These are phyloP conservation scores for Trileptium ribeirensis DNA, from an alignment of 2,888 invertebrate species.

Conservation along the genomic window DNA sequence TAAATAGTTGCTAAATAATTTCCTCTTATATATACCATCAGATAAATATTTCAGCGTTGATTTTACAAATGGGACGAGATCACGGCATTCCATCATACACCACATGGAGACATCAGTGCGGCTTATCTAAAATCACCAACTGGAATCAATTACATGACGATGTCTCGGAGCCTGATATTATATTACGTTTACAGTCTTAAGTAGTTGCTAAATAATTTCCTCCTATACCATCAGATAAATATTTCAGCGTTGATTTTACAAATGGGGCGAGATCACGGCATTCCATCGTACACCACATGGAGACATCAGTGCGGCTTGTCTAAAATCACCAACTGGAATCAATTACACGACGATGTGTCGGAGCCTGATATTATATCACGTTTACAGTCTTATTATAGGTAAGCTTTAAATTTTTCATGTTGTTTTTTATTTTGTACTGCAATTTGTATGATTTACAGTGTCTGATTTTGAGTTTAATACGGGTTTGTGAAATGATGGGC, in stretches of 20 bases:
- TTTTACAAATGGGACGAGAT: constrained; percentile 47
- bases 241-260: constrained; percentile 44
- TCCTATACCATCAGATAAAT: no score
- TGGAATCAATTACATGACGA: constrained; percentile 30
- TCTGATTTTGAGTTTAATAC: not conserved
- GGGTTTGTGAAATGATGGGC: no score
- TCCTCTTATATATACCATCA: no score
- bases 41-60: constrained; percentile 41
- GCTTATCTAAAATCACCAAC: constrained; percentile 19
- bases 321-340: constrained; percentile 19
- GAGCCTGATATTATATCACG: constrained; percentile 25
- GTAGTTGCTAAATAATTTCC: no score
- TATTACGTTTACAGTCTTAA: constrained; percentile 31
- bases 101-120: constrained; percentile 43
- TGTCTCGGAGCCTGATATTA: constrained; percentile 26
- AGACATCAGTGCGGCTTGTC: constrained; percentile 42
- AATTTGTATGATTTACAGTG: not conserved
- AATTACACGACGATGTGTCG: constrained; percentile 26
- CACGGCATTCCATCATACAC: constrained; percentile 40
- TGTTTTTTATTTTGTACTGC: not conserved
- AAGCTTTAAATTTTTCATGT: not conserved
- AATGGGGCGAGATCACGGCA: constrained; percentile 48
- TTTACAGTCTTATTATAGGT: constrained; percentile 34
- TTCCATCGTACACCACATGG: constrained; percentile 30
- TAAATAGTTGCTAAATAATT: no score